These are phyloP conservation scores for Bhutanitis thaidina DNA, from an alignment of 2,888 invertebrate genomes.

Conservation along the genomic window DNA sequence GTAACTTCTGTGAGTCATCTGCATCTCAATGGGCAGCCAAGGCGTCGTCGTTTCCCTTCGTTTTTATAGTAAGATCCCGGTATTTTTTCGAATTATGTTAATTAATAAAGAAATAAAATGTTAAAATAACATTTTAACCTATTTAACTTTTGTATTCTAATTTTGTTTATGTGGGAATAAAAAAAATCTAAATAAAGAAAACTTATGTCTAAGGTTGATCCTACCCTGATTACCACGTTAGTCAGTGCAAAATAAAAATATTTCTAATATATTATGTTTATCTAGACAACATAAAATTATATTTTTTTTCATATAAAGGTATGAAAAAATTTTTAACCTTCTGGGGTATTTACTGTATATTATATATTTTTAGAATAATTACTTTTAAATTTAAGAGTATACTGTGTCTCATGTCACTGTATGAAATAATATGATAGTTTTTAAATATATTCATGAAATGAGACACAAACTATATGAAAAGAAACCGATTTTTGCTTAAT, in stretches of 20 bases:
- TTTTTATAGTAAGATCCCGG: slow-evolving; percentile 74
- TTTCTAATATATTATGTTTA: background rate
- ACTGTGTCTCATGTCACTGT: too few species aligned
- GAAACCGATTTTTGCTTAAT: too few species aligned
- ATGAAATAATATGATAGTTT: too few species aligned
- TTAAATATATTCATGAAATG: too few species aligned
- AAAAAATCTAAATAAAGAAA: slow-evolving; percentile 30
- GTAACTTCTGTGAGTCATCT: background rate
- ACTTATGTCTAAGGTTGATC: slow-evolving; percentile 33
- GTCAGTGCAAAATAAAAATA: slow-evolving; percentile 31
- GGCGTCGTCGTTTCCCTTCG: slow-evolving; percentile 41
- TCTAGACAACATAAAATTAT: background rate
- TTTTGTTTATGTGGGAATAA: slow-evolving; percentile 37
- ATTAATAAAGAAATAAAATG: slow-evolving; percentile 54
- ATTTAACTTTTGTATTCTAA: slow-evolving; percentile 32
- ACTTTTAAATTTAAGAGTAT: too few species aligned
- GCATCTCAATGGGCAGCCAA: slow-evolving; percentile 5
- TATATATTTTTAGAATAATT: too few species aligned
- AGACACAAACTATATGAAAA: too few species aligned
- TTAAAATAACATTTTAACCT: slow-evolving; percentile 29
- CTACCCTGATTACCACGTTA: slow-evolving; percentile 41
- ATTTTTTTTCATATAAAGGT: background rate
- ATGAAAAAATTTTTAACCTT: background rate
- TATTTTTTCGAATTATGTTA: slow-evolving; percentile 71
- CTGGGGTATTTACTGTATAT: too few species aligned